These are phyloP conservation scores for Drosophila atroscutellata DNA, from an alignment of 2,888 invertebrate species.

Conservation along the genomic window DNA sequence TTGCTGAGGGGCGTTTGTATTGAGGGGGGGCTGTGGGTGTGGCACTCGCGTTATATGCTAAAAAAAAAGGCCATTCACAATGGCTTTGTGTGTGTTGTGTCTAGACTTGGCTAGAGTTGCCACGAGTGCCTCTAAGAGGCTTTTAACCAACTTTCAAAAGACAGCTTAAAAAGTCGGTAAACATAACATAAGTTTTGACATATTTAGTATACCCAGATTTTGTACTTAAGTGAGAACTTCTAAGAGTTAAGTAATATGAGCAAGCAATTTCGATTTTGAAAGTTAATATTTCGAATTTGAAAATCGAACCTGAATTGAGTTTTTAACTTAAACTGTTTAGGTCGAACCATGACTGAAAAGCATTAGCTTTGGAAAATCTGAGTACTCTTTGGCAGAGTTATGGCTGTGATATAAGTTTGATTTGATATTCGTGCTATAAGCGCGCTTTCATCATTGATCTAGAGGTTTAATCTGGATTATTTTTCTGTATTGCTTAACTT, in stretches of 20 bases:
- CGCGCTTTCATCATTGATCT: no score
- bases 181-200: slow-evolving; percentile 1
- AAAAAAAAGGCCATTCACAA: slow-evolving; percentile 33
- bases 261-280: neutral
- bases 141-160: slow-evolving; percentile 3
- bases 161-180: neutral
- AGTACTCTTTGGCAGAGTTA: fast-evolving
- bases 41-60: slow-evolving; percentile 32
- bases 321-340: no score
- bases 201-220: neutral
- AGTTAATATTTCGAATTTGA: neutral
- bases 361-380: no score
- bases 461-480: no score
- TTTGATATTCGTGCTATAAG: no score
- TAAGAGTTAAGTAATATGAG: neutral
- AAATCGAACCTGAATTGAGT: neutral
- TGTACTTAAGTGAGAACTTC: neutral
- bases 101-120: slow-evolving; percentile 34
- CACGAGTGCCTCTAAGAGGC: slow-evolving; percentile 1
- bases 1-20: neutral
- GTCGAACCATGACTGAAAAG: no score
- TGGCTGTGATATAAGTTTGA: neutral
- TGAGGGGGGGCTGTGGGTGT: neutral
- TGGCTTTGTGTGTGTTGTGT: slow-evolving; percentile 30
- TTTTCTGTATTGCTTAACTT: neutral